Evolutionary conservation across 2,113 vertebrate genomes (phyloP).

Genomic region (Syngnathus floridae): DNA sequence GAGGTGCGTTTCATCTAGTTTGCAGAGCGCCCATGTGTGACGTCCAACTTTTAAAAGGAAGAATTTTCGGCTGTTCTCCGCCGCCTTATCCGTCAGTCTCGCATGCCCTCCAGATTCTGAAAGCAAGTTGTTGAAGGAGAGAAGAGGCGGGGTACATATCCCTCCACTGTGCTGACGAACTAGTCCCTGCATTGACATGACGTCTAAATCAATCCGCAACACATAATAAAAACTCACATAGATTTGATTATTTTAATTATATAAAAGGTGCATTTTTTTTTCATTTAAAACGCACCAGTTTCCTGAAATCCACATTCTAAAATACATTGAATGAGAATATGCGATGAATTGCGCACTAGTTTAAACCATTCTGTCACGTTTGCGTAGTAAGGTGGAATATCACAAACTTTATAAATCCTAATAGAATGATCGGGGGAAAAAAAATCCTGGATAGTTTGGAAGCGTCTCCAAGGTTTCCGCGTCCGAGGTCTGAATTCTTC

Average conservation of each 20-base stretch:
- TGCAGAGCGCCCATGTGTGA: neutral
- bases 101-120: constrained; percentile 53
- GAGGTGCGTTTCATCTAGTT: constrained; percentile 3
- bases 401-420: neutral
- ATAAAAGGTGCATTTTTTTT: neutral
- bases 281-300: neutral
- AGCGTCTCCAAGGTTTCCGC: neutral
- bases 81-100: constrained; percentile 36
- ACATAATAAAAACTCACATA: neutral
- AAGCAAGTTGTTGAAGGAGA: constrained; percentile 57
- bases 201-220: neutral
- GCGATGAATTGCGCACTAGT: neutral
- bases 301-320: neutral
- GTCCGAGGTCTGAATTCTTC: constrained; percentile 26
- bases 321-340: neutral
- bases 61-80: constrained; percentile 20
- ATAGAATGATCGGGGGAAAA: neutral
- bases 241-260: neutral
- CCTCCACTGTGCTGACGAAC: constrained; percentile 61
- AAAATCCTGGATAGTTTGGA: fast-evolving
- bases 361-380: neutral
- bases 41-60: constrained; percentile 20
- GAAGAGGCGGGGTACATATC: constrained; percentile 60
- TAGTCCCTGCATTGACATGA: constrained; percentile 24
- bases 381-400: neutral